Percentiles rank a stretch among this genome's conserved stretches.
phyloP scores from a whole-genome alignment of 2,888 invertebrate genomes.

The Folsomia manolachei region DNA sequence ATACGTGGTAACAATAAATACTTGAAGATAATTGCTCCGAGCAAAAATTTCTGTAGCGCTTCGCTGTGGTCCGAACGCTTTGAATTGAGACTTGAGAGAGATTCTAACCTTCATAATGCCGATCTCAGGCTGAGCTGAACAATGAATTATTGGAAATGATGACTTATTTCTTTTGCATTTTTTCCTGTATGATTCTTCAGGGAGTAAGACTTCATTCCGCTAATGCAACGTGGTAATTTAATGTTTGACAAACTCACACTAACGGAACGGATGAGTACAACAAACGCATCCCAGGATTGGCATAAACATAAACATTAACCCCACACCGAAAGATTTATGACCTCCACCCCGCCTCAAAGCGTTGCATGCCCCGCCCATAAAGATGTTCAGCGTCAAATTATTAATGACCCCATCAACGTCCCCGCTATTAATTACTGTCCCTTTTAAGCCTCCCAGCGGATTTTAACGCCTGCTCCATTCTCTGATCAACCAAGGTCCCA shows the following conservation, averaged over 20 bases:
- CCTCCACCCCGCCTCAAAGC: conserved; percentile 26
- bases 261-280: not conserved
- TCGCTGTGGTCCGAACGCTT: no score
- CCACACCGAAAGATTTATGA: conserved; percentile 31
- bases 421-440: conserved; percentile 33
- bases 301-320: no score
- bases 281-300: not conserved
- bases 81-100: no score
- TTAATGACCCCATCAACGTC: conserved; percentile 35
- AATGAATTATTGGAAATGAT: no score
- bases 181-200: not conserved
- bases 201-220: not conserved
- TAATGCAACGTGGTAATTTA: no score
- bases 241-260: not conserved
- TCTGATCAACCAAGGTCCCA: no score
- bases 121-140: no score
- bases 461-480: conserved; percentile 20
- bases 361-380: conserved; percentile 31
- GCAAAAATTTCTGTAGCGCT: no score
- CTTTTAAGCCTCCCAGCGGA: conserved; percentile 16
- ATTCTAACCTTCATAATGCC: no score
- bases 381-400: conserved; percentile 31
- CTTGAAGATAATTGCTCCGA: no score
- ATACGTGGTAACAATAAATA: no score
- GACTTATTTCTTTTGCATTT: not conserved